phyloP scores from a whole-genome alignment of 2,888 invertebrate species.

The Unio delphinus region DNA sequence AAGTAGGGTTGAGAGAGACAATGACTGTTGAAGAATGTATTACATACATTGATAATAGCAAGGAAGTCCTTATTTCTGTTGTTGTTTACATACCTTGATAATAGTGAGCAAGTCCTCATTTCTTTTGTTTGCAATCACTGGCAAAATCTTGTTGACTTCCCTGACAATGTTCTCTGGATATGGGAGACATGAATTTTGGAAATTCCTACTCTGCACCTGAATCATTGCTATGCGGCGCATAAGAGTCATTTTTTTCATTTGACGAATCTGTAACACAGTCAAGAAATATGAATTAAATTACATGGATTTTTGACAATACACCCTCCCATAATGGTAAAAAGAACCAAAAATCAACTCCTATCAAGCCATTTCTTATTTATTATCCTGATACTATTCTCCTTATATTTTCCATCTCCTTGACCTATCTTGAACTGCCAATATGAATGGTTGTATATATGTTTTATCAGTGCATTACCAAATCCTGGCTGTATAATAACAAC shows the following conservation, averaged over 20 bases:
- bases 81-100: constrained; percentile 59
- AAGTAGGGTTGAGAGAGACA: constrained; percentile 29
- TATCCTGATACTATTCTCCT: not conserved
- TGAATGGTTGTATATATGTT: too few relatives aligned
- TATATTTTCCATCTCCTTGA: too few relatives aligned
- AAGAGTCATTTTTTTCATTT: constrained; percentile 64
- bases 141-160: constrained; percentile 57
- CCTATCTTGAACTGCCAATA: too few relatives aligned
- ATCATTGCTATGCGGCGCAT: constrained; percentile 62
- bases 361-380: too few relatives aligned
- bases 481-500: too few relatives aligned
- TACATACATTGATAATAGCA: too few relatives aligned
- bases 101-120: constrained; percentile 69
- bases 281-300: not conserved
- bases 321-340: too few relatives aligned
- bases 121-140: constrained; percentile 64
- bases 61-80: too few relatives aligned
- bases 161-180: constrained; percentile 60
- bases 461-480: too few relatives aligned
- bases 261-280: constrained; percentile 45
- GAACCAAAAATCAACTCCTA: too few relatives aligned
- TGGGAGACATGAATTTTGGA: constrained; percentile 61
- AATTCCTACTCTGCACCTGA: constrained; percentile 53
- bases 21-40: too few relatives aligned
- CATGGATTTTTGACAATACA: not conserved